These are phyloP conservation scores for Sicus ferrugineus DNA, from an alignment of 2,888 invertebrate genomes.

Conservation along the genomic window DNA sequence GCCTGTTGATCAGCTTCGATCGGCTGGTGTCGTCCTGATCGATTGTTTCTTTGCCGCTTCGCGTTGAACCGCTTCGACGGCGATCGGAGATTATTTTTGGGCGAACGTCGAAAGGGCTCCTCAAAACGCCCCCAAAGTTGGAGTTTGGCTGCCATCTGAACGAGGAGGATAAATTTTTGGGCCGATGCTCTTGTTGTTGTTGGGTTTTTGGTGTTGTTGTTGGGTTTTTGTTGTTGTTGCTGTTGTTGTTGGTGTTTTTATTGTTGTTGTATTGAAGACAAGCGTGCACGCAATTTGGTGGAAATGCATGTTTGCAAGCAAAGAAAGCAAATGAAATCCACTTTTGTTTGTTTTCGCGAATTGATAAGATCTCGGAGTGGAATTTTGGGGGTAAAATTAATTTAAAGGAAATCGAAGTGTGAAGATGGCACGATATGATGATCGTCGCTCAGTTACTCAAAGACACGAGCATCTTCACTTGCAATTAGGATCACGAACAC, in stretches of 20 bases:
- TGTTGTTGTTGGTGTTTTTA: neutral
- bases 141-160: neutral
- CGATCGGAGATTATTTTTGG: conserved; percentile 19
- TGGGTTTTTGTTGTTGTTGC: neutral
- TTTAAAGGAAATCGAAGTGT: conserved; percentile 26
- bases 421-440: conserved; percentile 3
- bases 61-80: conserved; percentile 24
- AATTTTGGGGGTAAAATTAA: conserved; percentile 33
- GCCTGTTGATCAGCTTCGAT: neutral
- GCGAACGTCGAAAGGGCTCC: conserved; percentile 23
- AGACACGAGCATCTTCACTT: neutral
- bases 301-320: neutral
- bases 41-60: conserved; percentile 33
- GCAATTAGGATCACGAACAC: conserved; percentile 16
- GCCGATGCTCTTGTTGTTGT: neutral
- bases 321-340: neutral
- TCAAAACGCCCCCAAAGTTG: conserved; percentile 29
- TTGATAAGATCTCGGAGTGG: conserved; percentile 27
- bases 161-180: neutral
- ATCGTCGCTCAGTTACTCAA: neutral
- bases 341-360: conserved; percentile 32
- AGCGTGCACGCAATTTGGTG: conserved; percentile 12
- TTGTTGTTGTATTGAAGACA: neutral
- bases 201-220: neutral
- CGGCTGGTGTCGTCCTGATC: conserved; percentile 31